Evolutionary conservation across 1,140 invertebrate genomes (phyloP).

Genomic region (Drosophila orosa): DNA sequence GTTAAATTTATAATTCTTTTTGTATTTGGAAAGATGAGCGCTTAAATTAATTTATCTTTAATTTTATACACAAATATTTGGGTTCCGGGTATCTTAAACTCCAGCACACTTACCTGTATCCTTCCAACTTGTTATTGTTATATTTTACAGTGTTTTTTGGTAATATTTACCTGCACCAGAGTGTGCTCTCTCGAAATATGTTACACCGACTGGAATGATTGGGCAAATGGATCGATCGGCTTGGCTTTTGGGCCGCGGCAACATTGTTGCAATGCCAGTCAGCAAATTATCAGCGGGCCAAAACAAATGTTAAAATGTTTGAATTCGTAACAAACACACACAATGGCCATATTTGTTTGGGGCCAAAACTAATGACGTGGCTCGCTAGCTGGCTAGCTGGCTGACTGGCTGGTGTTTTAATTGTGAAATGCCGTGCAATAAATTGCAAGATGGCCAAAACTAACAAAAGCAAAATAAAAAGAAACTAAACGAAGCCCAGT

Average conservation of each 20-base stretch:
- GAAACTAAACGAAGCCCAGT: constrained; percentile 34
- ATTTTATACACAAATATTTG: neutral
- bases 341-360: constrained; percentile 73
- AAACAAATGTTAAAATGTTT: constrained; percentile 80
- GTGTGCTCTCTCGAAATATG: constrained; percentile 25
- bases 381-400: constrained; percentile 27
- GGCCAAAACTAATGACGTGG: constrained; percentile 77
- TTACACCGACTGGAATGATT: constrained; percentile 39
- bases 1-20: too few species aligned
- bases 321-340: constrained; percentile 74
- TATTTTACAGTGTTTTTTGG: neutral
- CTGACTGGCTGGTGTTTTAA: constrained; percentile 56
- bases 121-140: neutral
- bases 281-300: constrained; percentile 59
- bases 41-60: too few species aligned
- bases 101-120: neutral
- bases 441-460: constrained; percentile 79
- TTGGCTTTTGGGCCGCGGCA: constrained; percentile 27
- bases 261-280: constrained; percentile 47
- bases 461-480: constrained; percentile 18
- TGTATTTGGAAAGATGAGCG: too few species aligned
- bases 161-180: neutral
- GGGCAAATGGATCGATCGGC: constrained; percentile 20
- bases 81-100: neutral
- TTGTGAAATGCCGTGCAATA: constrained; percentile 77